Evolutionary conservation across 2,797 vertebrate species (phyloP), one percentile per base, ranked within the genome.

Genomic region (Gymnopithys bicolor): DNA sequence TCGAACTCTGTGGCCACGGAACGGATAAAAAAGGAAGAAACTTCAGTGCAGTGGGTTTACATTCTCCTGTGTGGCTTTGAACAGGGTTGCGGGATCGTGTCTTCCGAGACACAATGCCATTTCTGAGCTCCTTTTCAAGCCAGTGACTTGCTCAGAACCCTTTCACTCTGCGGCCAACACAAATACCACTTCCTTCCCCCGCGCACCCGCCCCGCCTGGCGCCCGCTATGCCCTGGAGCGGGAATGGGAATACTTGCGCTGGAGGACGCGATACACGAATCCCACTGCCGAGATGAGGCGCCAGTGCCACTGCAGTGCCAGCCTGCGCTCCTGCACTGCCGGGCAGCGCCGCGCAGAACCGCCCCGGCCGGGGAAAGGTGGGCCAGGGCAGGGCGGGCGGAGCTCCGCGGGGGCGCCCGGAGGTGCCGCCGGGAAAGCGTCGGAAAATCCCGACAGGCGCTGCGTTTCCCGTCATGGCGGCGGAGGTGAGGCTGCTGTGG

Each of bases 1-100:
- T 12, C 0, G 8, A 13, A 25, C 33, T 3, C 22, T 1, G 3
- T 0, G 37, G 30, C 33, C 55, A 8, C 0, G 1, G 37, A 11
- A 6, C 9, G n/a, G 11, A 7, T 0, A 39, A 49, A 41, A 8
- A 1, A 3, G 5, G 32, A 16, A 30, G 6, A 17, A 41, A 51
- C 17, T 21, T 11, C 30, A 48, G 43, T 3, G 37, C 18, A 17
- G 21, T 10, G 37, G 37, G 21, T 41, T 62, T 30, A 41, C 19
- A 22, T 30, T 62, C 27, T 22, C 6, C n/a, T 18, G n/a, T 0
- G 7, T 1, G 51, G 37, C 41, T 78, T 60, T 41, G 56, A 19
- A 11, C 2, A 1, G 1, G 8, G 11, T 1, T 21, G 49, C 5
- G 30, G 19, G 25, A 24, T 53, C 0, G 1, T 2, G 25, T 19